Evolutionary conservation across 2,113 vertebrate species (phyloP), one percentile per base, ranked within the genome.

Genomic region (Carassius auratus): DNA sequence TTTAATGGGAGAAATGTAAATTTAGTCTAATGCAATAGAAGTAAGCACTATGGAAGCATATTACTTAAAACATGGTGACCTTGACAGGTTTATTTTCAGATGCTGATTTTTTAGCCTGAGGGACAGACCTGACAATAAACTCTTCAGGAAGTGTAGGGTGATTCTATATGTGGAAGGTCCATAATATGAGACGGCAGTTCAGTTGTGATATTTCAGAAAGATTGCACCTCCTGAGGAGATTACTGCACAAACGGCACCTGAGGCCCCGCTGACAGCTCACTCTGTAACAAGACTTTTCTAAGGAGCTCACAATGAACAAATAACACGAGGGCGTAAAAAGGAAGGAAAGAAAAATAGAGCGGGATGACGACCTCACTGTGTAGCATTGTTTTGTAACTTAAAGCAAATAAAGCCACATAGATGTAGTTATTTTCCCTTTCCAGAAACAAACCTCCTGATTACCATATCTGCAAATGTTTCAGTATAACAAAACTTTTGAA

Each of bases 161-260:
- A 33, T 76, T 77, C 76, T 80, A 71, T 76, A 71, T 36, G 69
- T 30, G 36, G 23, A 62, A 8, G 57, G 48, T 55, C n/a, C 48
- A 21, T 62, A 74, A 86, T 66, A 85, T 59, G 45, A 79, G 45
- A 45, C 45, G 45, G 66, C 10, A 38, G 50, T 69, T 81, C 21
- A 38, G 78, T 76, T 86, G 81, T 69, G 55, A 75, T 42, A 48
- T 83, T 78, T 84, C 74, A 89, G 69, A 86, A 79, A 92, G 91
- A 93, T 91, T 92, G 87, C 89, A 50, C 89, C 84, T 78, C 69
- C 76, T 76, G 84, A 88, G 78, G 36, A 89, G 88, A 91, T 90
- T 88, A 90, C 76, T 88, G 85, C 69, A 82, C 88, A 87, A 86
- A 76, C 48, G 26, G 87, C 91, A 93, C 91, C 92, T 92, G 92